Conservation (phyloP, 2,888 invertebrate species). For the Pteria penguin region DNA sequence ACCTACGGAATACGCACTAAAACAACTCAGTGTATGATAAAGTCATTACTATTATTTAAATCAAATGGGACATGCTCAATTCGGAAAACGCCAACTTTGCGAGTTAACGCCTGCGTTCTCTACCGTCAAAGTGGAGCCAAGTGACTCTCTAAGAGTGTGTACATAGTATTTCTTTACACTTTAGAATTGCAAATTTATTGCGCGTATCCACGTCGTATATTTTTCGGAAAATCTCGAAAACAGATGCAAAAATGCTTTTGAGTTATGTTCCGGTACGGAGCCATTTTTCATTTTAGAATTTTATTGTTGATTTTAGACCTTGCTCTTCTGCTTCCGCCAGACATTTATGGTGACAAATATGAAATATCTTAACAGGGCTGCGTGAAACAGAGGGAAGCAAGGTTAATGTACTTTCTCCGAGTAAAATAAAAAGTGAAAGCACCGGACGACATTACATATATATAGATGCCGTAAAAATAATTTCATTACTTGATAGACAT, state of each 20-base stretch:
- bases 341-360: neutral
- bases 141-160: neutral
- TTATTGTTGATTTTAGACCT: no score
- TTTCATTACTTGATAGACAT: no score
- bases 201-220: neutral
- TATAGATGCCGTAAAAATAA: no score
- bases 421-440: no score
- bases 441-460: no score
- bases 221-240: slow-evolving; percentile 12
- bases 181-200: slow-evolving; percentile 2
- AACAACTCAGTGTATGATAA: no score
- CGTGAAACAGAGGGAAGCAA: no score
- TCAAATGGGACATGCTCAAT: neutral
- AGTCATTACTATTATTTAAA: neutral
- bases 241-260: neutral
- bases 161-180: neutral
- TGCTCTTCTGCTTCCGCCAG: neutral
- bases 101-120: neutral
- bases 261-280: neutral
- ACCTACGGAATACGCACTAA: no score
- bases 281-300: neutral
- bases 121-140: neutral
- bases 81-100: neutral
- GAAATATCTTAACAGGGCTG: no score
- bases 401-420: no score